Conservation (phyloP, 2,888 invertebrate species). For the Phlogophora meticulosa region DNA sequence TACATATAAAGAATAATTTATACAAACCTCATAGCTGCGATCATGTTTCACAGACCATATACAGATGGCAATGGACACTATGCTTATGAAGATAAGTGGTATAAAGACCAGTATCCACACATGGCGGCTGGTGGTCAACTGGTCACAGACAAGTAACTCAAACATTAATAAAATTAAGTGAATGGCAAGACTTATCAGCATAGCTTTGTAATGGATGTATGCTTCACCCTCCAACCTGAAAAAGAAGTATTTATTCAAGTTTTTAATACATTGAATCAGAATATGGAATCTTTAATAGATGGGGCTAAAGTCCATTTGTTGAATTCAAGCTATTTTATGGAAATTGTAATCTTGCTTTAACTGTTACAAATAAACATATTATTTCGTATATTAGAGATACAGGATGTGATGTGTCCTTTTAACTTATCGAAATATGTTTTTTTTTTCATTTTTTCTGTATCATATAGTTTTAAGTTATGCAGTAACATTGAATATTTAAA, state of each 20-base stretch:
- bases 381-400: background rate
- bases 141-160: constrained; percentile 98
- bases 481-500: constrained; percentile 32
- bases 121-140: constrained; percentile 96
- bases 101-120: constrained; percentile 98
- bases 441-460: background rate
- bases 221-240: constrained; percentile 98
- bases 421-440: background rate
- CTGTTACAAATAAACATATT: background rate
- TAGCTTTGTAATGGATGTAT: constrained; percentile 99
- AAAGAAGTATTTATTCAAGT: constrained; percentile 54
- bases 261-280: background rate
- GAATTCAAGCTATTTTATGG: too few species aligned
- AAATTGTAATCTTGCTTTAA: background rate
- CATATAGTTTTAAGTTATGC: background rate
- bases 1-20: constrained; percentile 28
- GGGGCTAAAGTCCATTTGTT: background rate
- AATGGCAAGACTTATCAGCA: constrained; percentile 98
- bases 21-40: constrained; percentile 97
- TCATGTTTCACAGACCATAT: constrained; percentile 99
- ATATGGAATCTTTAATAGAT: background rate
- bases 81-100: constrained; percentile 98
- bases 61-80: constrained; percentile 98
- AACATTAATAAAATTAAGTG: constrained; percentile 99
- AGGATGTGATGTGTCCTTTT: too few species aligned